Evolutionary conservation across 2,113 vertebrate genomes (phyloP), one percentile per base, ranked within the genome.

Genomic region (Arothron firmamentum): DNA sequence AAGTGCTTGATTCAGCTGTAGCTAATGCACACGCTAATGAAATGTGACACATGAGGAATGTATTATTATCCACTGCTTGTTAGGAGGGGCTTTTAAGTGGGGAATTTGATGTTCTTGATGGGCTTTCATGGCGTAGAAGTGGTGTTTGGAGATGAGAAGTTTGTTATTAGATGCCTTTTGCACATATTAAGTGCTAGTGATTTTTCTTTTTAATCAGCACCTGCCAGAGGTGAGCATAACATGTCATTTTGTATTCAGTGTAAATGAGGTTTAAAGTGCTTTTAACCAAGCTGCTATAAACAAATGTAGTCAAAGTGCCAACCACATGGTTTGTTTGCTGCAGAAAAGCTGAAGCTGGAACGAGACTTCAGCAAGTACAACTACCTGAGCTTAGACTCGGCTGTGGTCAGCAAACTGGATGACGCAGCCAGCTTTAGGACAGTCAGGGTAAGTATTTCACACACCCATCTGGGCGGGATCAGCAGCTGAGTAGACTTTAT

Each of bases 331-430:
- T 70, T 77, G 48, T 63, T 52, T 84, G 63, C 79, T 38, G 65
- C 85, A 99, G 97, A 87, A 78, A 94, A 93, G 51, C 92, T 99
- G 62, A 98, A 94, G 72, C 90, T 99, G 51, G 92, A 97, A 71
- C 87, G 90, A 6, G 95, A 98, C 80, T 94, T 97, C 89, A 96
- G 93, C 90, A 94, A 92, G 52, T 99, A 98, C 79, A 98, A 98
- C 88, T 99, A 99, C 84, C 87, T 99, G 74, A 94, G 95, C 63
- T 90, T 98, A 70, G 97, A 98, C 81, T 99, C 95, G 0, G 94
- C 96, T 8, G 90, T 43, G 58, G 95, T 97, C 60, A 95, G 92
- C 11, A 95, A 95, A 18, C 88, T 98, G 61, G 97, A 99, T 13
- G 97, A 99, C 42, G 94, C 97, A 5, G 90, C 93, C 47, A 94